These are phyloP conservation scores for Anguilla obscura DNA, from an alignment of 2,797 vertebrate genomes.

Conservation along the genomic window DNA sequence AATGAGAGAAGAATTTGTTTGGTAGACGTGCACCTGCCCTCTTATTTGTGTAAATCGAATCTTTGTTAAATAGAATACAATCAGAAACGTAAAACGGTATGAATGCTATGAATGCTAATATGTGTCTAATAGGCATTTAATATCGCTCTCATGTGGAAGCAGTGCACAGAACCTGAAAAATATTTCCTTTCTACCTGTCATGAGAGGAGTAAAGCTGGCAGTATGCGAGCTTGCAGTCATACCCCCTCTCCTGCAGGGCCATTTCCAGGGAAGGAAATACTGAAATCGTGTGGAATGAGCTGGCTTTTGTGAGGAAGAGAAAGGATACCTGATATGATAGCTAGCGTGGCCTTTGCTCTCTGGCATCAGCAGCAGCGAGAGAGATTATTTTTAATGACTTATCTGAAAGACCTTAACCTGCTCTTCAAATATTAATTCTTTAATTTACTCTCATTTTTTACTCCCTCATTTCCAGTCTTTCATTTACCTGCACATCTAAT, in stretches of 20 bases:
- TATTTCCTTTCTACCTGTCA: not conserved
- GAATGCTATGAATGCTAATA: not conserved
- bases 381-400: constrained; percentile 1
- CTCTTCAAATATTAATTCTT: not conserved
- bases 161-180: not conserved
- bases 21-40: not conserved
- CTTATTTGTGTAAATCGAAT: not conserved
- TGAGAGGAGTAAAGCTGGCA: not conserved
- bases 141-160: not conserved
- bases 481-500: not conserved
- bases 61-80: not conserved
- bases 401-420: not conserved
- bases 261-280: not conserved
- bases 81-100: not conserved
- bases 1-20: not conserved
- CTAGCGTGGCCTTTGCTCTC: not conserved
- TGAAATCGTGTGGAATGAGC: not conserved
- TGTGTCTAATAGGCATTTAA: not conserved
- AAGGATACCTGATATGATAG: not conserved
- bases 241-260: not conserved
- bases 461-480: not conserved
- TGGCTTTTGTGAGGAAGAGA: constrained; percentile 9
- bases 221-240: not conserved
- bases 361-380: not conserved
- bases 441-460: not conserved